Evolutionary conservation across 2,888 invertebrate genomes (phyloP), one percentile per base, ranked within the genome.

Genomic region (Adelphocoris suturalis): DNA sequence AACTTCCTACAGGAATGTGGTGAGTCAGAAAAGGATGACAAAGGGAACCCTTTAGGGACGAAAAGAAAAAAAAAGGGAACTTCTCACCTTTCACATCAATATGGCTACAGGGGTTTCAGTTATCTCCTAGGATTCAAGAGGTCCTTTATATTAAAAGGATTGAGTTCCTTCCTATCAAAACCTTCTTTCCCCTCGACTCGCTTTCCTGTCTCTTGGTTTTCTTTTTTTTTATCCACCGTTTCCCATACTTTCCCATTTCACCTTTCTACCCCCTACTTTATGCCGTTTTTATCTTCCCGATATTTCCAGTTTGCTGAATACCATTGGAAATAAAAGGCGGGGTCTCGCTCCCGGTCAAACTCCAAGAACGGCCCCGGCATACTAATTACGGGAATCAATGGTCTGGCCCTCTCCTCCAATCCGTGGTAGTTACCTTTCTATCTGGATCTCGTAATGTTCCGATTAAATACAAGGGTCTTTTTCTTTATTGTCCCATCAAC

Each of bases 71-170:
- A 82, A 82, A 82, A 27, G 52, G 28, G 88, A 37, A 37, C 46
- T 89, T 89, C 89, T 89, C 89, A 89, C 89, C 89, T 89, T 89
- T 89, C 89, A 84, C 82, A 89, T 89, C 89, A 89, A 89, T 81
- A 89, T 82, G 89, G 89, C 81, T 61, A 82, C 89, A 89, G 82
- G 82, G 88, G 89, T 82, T 89, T 82, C 89, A 89, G 89, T 89
- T 89, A 89, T 89, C 89, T 81, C 82, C 88, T 78, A 88, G 78
- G 88, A 80, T 78, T 88, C 88, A 88, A 80, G 88, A 88, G 88
- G 88, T 28, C 88, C 88, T 88, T 88, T 88, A 88, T 88, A 88
- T 88, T 88, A 88, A 88, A 88, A 88, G 88, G 88, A 88, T 86
- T 55, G 88, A 88, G 88, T 88, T 88, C 80, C 78, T 80, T 55